Evolutionary conservation across 2,113 vertebrate genomes (phyloP).

Genomic region (Cisticola juncidis): DNA sequence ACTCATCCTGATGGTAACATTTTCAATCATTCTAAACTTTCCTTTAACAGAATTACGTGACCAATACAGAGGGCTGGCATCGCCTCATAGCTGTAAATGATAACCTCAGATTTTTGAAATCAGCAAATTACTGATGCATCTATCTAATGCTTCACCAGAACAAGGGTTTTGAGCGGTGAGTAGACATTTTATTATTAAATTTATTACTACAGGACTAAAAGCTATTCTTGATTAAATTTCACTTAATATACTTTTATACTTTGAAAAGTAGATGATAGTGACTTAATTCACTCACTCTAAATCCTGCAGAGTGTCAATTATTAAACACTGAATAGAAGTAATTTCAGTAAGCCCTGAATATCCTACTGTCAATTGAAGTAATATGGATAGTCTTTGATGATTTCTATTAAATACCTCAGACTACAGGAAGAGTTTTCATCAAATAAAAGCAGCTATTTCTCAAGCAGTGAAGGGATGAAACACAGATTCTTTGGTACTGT

Average conservation of each 20-base stretch:
- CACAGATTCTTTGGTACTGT: neutral
- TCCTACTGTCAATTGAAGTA: neutral
- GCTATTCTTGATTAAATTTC: neutral
- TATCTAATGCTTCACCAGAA: neutral
- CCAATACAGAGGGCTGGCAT: neutral
- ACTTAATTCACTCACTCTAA: neutral
- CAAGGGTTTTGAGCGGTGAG: neutral
- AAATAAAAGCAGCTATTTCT: neutral
- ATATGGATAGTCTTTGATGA: neutral
- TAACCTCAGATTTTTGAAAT: neutral
- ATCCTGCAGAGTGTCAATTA: neutral
- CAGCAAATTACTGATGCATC: neutral
- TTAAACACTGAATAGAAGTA: neutral
- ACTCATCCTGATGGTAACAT: neutral
- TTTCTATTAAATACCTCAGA: neutral
- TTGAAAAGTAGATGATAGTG: slow-evolving; percentile 2
- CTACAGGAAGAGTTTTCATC: neutral
- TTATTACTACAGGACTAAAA: neutral
- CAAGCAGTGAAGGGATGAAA: neutral
- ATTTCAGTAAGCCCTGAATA: neutral
- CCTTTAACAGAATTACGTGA: neutral
- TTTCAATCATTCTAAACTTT: neutral
- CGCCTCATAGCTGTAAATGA: neutral
- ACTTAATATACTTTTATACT: neutral
- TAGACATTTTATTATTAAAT: neutral